Base-by-base conservation (phyloP, 1,140 invertebrate genomes). In the Plectus sambesii region DNA sequence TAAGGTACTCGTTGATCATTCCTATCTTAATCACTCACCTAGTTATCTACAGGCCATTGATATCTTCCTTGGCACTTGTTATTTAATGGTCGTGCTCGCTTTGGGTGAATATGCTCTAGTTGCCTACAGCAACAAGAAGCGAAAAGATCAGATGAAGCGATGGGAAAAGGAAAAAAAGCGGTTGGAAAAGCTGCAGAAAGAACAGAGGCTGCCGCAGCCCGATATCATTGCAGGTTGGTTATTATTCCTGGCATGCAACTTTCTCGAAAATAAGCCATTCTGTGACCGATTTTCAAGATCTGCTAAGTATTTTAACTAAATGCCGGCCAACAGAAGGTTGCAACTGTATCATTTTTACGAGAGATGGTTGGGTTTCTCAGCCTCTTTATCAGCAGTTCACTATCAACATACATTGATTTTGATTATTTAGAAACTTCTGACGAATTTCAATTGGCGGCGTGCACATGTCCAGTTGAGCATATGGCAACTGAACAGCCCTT, bases 1-100 rank as follows among this genome's bases (percentile, higher is more conserved):
- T 5, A 61, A 61, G 46, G 33, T 46, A 43, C 12, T n/a, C 12
- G 5, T 5, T 46, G 4, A 43, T 6, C 22, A 41, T 24, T 9
- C 33, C n/a, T 9, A 9, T 12, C 39, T 12, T 12, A 9, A 41
- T 9, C 39, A 15, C 42, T 15, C 9, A 44, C 5, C 42, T 19
- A 5, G 42, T n/a, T n/a, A n/a, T n/a, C n/a, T 46, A 4, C 36
- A 33, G 29, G 60, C 60, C 15, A 55, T 61, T 24, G 60, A 61
- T 40, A 54, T 61, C 30, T 61, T 60, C 38, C 48, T 61, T n/a
- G 57, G 57, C n/a, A 59, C 48, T 36, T 60, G 55, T 37, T 61
- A 61, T 50, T 22, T 63, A 1, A 52, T 62, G 12, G 60, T 61
- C 6, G 57, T 61, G 26, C 25, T 62, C 5, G 60, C 60, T 5